Evolutionary conservation across 2,888 invertebrate species (phyloP), one percentile per base, ranked within the genome.

Genomic region (Drosophila anomelani): DNA sequence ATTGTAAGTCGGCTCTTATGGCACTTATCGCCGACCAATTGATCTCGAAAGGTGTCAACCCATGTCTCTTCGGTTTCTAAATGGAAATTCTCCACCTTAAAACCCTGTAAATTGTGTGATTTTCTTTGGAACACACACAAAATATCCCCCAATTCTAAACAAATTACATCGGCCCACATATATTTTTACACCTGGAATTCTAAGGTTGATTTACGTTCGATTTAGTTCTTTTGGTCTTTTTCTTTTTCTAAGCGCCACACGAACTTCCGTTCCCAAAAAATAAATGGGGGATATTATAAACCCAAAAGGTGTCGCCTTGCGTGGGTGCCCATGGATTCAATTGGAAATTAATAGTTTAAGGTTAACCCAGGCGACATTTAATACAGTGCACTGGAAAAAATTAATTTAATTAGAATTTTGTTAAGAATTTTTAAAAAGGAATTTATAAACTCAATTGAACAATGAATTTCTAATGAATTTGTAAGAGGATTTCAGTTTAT

Each of bases 291-390:
- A 64, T 56, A 71, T 55, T 55, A 46, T 32, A 58, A 43, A 44
- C 62, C 62, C 38, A 39, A 39, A 63, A 75, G 76, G 80, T 81
- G 77, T 74, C 74, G 68, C 36, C 63, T 55, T 49, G 72, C 80
- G 83, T 83, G 85, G 88, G 88, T 85, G 88, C 82, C 85, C 88
- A 32, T 67, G 70, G 73, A 75, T 88, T 88, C 83, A 85, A 85
- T 78, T 80, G 73, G 39, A 78, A 88, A 88, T 85, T 81, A 87
- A 87, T 83, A 79, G 87, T 46, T 54, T 53, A 43, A 55, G 64
- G 68, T 66, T 71, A 76, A 77, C 72, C 69, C 72, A 78, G 64
- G 69, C 68, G 54, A 73, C 59, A 57, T 66, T 56, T 46, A 67
- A 70, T 29, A 58, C 64, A 36, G 36, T 43, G 43, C 64, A 53